Conservation (phyloP, 2,113 vertebrate genomes). For the Podocnemis expansa region DNA sequence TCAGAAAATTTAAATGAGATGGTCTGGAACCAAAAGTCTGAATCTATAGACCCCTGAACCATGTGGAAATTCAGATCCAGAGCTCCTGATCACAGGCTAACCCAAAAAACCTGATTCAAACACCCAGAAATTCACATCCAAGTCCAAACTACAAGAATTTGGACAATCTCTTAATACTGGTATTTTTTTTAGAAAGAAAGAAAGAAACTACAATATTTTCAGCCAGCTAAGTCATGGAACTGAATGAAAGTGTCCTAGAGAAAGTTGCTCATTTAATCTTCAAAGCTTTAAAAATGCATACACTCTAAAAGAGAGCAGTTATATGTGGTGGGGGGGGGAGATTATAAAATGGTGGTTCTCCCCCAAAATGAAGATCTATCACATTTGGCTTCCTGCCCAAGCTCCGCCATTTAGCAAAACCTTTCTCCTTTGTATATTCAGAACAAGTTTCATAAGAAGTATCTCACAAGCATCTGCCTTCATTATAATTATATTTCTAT, state of each 20-base stretch:
- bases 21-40: not conserved
- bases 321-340: not conserved
- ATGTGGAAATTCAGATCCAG: not conserved
- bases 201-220: conserved; percentile 6
- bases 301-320: not conserved
- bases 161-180: not conserved
- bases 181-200: not conserved
- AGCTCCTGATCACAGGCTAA: too few species aligned
- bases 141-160: not conserved
- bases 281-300: not conserved
- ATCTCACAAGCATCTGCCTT: conserved; percentile 87
- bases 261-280: not conserved
- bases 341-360: not conserved
- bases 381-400: conserved; percentile 41
- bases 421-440: conserved; percentile 78
- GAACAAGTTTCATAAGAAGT: conserved; percentile 80
- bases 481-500: conserved; percentile 90
- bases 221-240: not conserved
- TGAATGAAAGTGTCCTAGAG: not conserved
- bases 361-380: not conserved
- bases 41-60: not conserved
- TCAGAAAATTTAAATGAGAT: not conserved
- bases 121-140: not conserved
- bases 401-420: conserved; percentile 50
- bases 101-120: not conserved